Conservation (phyloP, 2,113 vertebrate species). For the Poeciliopsis prolifica region DNA sequence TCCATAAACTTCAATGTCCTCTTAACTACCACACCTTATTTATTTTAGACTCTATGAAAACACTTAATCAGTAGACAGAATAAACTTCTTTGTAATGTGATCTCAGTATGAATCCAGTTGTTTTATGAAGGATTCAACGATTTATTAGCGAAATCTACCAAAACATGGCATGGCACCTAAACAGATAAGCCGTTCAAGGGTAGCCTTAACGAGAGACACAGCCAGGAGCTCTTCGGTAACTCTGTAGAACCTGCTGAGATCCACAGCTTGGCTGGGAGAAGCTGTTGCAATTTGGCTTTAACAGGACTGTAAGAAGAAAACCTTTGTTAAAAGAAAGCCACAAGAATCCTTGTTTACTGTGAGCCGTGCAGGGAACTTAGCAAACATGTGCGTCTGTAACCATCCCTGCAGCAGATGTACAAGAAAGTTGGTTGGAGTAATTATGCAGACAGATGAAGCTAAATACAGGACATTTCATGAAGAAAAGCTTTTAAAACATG, state of each 20-base stretch:
- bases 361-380: neutral
- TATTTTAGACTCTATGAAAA: neutral
- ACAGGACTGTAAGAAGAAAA: neutral
- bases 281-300: neutral
- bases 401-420: neutral
- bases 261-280: neutral
- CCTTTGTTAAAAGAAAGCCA: neutral
- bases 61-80: neutral
- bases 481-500: neutral
- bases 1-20: too few relatives aligned
- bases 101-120: neutral
- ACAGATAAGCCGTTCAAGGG: neutral
- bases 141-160: neutral
- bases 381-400: neutral
- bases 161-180: neutral
- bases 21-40: too few relatives aligned
- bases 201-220: neutral
- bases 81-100: neutral
- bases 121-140: too few relatives aligned
- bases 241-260: neutral
- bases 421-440: neutral
- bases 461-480: neutral
- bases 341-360: neutral
- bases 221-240: neutral
- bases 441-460: neutral